These are phyloP conservation scores for Phymanthus crucifer DNA, from an alignment of 92 coral and sea anemone genomes.

Conservation along the genomic window DNA sequence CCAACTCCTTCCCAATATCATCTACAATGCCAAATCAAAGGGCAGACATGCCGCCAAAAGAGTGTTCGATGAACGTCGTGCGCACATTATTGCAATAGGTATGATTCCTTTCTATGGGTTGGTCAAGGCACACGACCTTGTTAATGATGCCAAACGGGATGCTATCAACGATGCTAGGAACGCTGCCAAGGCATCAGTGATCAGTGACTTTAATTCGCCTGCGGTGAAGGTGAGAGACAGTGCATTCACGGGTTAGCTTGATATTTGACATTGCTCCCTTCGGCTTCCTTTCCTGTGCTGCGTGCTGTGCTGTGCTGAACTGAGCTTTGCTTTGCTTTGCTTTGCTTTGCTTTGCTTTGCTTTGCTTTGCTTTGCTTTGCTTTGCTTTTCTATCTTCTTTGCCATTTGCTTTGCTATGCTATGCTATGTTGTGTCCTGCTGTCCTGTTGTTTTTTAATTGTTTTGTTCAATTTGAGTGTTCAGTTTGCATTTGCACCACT, in stretches of 20 bases:
- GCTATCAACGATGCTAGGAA: slow-evolving; percentile 37
- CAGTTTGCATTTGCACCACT: background rate
- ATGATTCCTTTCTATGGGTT: slow-evolving; percentile 44
- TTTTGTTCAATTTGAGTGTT: no score
- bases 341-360: no score
- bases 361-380: no score
- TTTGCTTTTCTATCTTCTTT: no score
- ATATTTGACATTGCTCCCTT: background rate
- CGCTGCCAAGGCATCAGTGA: slow-evolving; percentile 31
- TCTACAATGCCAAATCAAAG: slow-evolving; percentile 25
- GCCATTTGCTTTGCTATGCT: background rate
- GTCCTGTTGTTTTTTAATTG: no score
- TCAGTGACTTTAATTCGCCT: slow-evolving; percentile 11
- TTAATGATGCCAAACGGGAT: slow-evolving; percentile 31
- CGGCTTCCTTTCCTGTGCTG: background rate
- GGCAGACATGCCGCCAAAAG: slow-evolving; percentile 41
- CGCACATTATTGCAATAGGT: slow-evolving; percentile 33
- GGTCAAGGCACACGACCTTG: slow-evolving; percentile 29
- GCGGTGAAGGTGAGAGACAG: slow-evolving; percentile 13
- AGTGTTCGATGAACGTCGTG: slow-evolving; percentile 43
- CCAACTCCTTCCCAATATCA: slow-evolving; percentile 25
- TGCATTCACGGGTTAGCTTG: background rate
- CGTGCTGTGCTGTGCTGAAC: background rate
- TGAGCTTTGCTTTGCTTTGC: background rate
- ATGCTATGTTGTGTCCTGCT: no score